phyloP scores from a whole-genome alignment of 2,888 invertebrate genomes.

The Synanthedon vespiformis region DNA sequence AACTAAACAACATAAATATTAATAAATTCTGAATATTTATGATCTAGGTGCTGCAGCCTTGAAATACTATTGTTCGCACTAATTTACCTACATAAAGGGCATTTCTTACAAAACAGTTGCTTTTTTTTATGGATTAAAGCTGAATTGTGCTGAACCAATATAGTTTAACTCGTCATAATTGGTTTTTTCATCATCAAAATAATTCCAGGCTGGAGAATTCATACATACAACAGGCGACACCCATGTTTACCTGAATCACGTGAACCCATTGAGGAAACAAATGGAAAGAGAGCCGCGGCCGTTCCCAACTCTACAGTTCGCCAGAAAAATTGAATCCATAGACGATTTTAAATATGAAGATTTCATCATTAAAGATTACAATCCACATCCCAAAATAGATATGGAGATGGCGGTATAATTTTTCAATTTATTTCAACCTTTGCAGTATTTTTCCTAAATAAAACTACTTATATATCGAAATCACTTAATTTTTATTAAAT shows the following conservation, averaged over 20 bases:
- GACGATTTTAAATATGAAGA: conserved; percentile 90
- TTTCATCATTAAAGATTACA: conserved; percentile 86
- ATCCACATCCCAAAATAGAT: conserved; percentile 88
- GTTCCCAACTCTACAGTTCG: conserved; percentile 86
- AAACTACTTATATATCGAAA: conserved; percentile 9
- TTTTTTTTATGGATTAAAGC: no score
- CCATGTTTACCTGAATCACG: conserved; percentile 93
- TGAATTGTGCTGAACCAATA: no score
- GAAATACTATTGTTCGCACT: no score
- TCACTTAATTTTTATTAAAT: conserved; percentile 22
- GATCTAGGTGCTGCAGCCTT: no score
- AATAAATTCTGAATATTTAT: no score
- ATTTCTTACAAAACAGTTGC: no score
- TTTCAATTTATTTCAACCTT: background rate
- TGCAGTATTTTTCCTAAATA: conserved; percentile 3
- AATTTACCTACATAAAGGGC: no score
- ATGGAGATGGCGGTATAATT: conserved; percentile 93
- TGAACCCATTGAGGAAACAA: conserved; percentile 85
- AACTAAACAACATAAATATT: no score
- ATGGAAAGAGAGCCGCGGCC: conserved; percentile 80
- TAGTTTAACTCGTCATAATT: background rate
- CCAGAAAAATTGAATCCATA: conserved; percentile 78
- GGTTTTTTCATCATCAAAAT: background rate
- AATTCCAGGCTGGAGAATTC: conserved; percentile 87
- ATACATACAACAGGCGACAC: conserved; percentile 95